Conservation (phyloP, 2,888 invertebrate species). For the Drosophila putrida region DNA sequence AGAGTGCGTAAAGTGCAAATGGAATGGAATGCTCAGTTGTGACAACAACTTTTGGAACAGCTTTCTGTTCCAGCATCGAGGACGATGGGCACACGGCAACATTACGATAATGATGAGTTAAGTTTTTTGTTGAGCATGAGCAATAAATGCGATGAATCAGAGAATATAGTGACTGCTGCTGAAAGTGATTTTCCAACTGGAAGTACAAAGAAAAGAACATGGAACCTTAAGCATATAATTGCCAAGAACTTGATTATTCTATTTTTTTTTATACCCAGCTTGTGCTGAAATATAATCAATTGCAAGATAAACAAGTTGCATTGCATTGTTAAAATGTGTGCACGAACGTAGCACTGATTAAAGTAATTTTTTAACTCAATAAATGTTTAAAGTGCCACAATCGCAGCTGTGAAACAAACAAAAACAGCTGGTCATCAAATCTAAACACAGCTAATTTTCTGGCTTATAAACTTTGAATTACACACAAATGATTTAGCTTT, state of each 20-base stretch:
- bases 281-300: constrained; percentile 3
- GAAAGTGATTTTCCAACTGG: constrained; percentile 10
- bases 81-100: constrained; percentile 53
- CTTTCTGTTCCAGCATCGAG: constrained; percentile 67
- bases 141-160: constrained; percentile 51
- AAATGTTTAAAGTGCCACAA: not conserved
- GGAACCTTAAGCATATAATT: too few relatives aligned
- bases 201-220: not conserved
- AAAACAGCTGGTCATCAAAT: constrained; percentile 47
- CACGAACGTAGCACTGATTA: constrained; percentile 7
- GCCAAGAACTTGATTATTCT: not conserved
- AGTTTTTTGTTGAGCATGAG: constrained; percentile 39
- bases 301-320: constrained; percentile 8
- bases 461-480: constrained; percentile 17
- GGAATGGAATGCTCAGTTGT: constrained; percentile 57
- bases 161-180: constrained; percentile 30
- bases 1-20: too few relatives aligned
- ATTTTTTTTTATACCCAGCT: not conserved
- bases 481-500: constrained; percentile 21
- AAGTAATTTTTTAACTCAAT: not conserved
- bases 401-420: constrained; percentile 33
- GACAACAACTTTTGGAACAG: constrained; percentile 70
- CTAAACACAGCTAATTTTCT: constrained; percentile 24
- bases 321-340: not conserved
- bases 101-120: constrained; percentile 49